A percentile compares a stretch with the other conserved stretches of the same genome.
Evolutionary conservation across 2,113 vertebrate genomes (phyloP).

Genomic region (Hippocampus zosterae): DNA sequence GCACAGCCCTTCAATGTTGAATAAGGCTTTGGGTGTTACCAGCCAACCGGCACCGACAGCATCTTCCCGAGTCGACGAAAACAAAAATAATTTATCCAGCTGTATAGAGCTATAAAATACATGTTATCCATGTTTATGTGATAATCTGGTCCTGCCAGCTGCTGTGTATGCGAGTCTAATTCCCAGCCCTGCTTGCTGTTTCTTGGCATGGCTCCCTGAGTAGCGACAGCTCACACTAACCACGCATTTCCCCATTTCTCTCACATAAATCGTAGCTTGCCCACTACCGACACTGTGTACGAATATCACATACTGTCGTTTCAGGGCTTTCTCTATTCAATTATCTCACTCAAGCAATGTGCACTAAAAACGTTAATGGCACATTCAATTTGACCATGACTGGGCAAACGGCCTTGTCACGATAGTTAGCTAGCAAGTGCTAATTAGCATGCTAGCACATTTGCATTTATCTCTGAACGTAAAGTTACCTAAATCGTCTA

Average conservation of each 20-base stretch:
- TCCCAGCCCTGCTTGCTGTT: constrained; percentile 34
- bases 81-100: neutral
- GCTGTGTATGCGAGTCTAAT: constrained; percentile 29
- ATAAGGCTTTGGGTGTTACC: neutral
- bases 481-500: neutral
- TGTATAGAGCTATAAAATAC: neutral
- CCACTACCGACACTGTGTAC: constrained; percentile 16
- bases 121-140: neutral
- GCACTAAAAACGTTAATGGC: constrained; percentile 16
- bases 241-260: constrained; percentile 26
- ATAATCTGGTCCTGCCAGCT: constrained; percentile 21
- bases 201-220: constrained; percentile 32
- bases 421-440: constrained; percentile 54
- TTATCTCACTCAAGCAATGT: neutral
- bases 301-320: neutral
- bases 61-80: neutral
- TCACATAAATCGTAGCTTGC: neutral
- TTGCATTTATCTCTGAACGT: constrained; percentile 15
- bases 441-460: constrained; percentile 35
- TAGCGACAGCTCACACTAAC: constrained; percentile 29
- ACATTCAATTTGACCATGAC: constrained; percentile 74
- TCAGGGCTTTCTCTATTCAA: neutral
- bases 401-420: constrained; percentile 73
- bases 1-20: neutral
- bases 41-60: neutral